Evolutionary conservation across 37 sponge, comb jelly and placozoan genomes (phyloP).

Genomic region (Geodia barretti): DNA sequence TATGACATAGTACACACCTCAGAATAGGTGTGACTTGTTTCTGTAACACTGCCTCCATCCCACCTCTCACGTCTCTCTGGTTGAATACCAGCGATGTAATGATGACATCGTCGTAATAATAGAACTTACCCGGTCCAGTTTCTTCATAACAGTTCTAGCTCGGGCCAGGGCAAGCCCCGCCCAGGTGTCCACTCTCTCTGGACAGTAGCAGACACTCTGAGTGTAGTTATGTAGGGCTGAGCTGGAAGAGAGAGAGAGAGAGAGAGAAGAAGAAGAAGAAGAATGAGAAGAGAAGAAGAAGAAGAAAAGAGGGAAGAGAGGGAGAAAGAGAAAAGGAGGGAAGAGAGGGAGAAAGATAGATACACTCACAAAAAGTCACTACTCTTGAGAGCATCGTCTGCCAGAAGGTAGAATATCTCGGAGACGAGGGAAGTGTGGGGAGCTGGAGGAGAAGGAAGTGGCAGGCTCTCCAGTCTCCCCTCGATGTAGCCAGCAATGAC

Average conservation of each 20-base stretch:
- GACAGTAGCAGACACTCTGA: conserved; percentile 55
- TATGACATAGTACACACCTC: conserved; percentile 10
- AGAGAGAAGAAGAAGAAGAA: not conserved
- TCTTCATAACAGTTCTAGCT: conserved; percentile 47
- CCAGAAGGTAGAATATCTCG: conserved; percentile 70
- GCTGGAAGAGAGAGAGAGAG: conserved; percentile 18
- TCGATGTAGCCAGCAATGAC: conserved; percentile 46
- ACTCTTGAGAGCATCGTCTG: conserved; percentile 58
- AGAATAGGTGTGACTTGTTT: conserved; percentile 23
- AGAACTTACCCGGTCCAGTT: conserved; percentile 32
- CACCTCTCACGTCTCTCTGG: conserved; percentile 42
- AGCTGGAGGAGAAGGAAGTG: conserved; percentile 10
- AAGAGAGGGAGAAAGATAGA: not conserved
- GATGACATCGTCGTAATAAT: too few species aligned
- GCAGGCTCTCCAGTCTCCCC: conserved; percentile 10
- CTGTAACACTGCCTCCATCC: conserved; percentile 50
- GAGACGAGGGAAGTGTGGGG: conserved; percentile 56
- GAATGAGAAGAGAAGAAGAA: not conserved
- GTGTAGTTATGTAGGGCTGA: conserved; percentile 59
- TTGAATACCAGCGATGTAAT: not conserved
- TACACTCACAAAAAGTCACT: conserved; percentile 47
- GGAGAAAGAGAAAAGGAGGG: not conserved
- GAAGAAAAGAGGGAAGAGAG: not conserved
- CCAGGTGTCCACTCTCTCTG: conserved; percentile 76
- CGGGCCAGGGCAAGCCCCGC: conserved; percentile 74